These are phyloP conservation scores for Oryzaephilus surinamensis DNA, from an alignment of 1,140 invertebrate species.

Conservation along the genomic window DNA sequence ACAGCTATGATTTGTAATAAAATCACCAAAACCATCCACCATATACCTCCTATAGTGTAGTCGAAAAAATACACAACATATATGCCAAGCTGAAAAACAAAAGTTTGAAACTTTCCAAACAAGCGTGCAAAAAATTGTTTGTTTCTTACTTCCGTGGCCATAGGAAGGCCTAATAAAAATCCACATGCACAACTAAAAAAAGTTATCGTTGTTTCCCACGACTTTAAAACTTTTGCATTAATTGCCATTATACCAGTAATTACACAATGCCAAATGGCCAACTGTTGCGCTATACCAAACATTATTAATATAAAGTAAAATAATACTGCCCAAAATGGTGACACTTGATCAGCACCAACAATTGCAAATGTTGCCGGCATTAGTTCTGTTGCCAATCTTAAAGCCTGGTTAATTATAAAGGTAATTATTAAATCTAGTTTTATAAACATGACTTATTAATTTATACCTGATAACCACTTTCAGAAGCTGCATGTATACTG, in stretches of 20 bases:
- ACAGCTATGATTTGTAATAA: slow-evolving; percentile 65
- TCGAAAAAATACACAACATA: slow-evolving; percentile 76
- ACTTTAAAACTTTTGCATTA: slow-evolving; percentile 55
- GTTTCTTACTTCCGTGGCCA: slow-evolving; percentile 75
- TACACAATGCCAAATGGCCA: slow-evolving; percentile 57
- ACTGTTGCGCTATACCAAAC: slow-evolving; percentile 76
- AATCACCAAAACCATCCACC: slow-evolving; percentile 78
- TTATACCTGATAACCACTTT: slow-evolving; percentile 63
- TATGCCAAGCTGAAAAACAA: slow-evolving; percentile 59
- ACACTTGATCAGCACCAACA: slow-evolving; percentile 54
- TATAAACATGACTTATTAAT: neutral
- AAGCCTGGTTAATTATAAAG: slow-evolving; percentile 39
- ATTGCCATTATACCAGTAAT: slow-evolving; percentile 70
- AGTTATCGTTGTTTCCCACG: slow-evolving; percentile 77
- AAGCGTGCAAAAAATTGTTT: neutral
- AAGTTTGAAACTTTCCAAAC: slow-evolving; percentile 6
- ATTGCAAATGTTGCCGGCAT: slow-evolving; percentile 72
- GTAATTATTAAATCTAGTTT: too few species aligned
- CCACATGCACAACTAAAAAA: slow-evolving; percentile 76
- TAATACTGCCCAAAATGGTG: slow-evolving; percentile 76
- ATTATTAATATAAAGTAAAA: slow-evolving; percentile 77
- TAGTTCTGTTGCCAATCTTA: slow-evolving; percentile 73
- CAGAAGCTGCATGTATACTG: slow-evolving; percentile 39
- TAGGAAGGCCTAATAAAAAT: slow-evolving; percentile 72
- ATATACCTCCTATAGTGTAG: slow-evolving; percentile 66